Evolutionary conservation across 2,113 vertebrate species (phyloP).

Genomic region (Leptodactylus fuscus): DNA sequence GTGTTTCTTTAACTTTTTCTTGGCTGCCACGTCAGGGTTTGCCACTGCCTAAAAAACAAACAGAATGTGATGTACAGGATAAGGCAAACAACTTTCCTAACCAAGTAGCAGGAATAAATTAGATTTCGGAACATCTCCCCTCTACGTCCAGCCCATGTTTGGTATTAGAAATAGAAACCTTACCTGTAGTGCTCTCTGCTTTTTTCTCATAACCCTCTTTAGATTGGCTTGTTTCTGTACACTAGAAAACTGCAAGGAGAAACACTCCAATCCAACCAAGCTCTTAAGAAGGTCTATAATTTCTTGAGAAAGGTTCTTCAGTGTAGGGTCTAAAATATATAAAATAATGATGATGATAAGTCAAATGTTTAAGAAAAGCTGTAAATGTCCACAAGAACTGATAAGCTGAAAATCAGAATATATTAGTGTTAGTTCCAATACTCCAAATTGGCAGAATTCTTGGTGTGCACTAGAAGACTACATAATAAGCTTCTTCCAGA

Average conservation of each 20-base stretch:
- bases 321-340: constrained; percentile 84
- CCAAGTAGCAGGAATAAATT: neutral
- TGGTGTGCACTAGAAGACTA: too few relatives aligned
- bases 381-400: neutral
- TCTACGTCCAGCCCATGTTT: neutral
- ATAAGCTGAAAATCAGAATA: too few relatives aligned
- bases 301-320: constrained; percentile 95
- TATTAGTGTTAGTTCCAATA: too few relatives aligned
- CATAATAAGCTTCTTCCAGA: too few relatives aligned
- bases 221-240: constrained; percentile 89
- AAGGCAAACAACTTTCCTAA: too few relatives aligned
- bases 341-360: constrained; percentile 37
- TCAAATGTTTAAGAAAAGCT: neutral
- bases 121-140: neutral
- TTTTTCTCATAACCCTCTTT: constrained; percentile 84
- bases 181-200: constrained; percentile 90
- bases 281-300: constrained; percentile 93
- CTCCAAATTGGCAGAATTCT: too few relatives aligned
- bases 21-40: constrained; percentile 93
- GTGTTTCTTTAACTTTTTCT: constrained; percentile 94
- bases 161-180: neutral
- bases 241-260: constrained; percentile 87
- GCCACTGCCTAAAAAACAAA: constrained; percentile 81
- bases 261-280: constrained; percentile 85
- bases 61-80: neutral